Percentiles rank a stretch among this genome's conserved stretches.
Conservation (phyloP, 1,140 invertebrate genomes). For the Bombus balteatus region DNA sequence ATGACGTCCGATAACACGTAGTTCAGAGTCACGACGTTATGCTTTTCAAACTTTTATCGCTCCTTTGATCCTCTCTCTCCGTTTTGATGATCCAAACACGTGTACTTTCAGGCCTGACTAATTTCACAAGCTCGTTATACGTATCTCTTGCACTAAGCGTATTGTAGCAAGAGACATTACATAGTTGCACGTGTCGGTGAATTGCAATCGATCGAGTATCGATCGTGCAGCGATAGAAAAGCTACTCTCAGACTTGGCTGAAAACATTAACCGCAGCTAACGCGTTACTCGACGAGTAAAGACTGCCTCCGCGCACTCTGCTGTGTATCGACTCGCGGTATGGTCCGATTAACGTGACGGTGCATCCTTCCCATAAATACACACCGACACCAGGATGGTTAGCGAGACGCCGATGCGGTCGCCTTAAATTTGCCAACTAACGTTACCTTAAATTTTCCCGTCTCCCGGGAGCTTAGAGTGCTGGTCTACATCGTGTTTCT, state of each 20-base stretch:
- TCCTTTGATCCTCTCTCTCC: too few relatives aligned
- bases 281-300: background rate
- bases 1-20: too few relatives aligned
- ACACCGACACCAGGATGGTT: constrained; percentile 27
- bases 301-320: background rate
- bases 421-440: constrained; percentile 39
- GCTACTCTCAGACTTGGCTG: background rate
- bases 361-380: constrained; percentile 50
- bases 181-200: background rate
- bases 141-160: too few relatives aligned
- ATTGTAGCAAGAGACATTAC: background rate
- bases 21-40: too few relatives aligned
- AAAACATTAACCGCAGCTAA: background rate
- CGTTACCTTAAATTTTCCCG: constrained; percentile 47
- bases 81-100: too few relatives aligned
- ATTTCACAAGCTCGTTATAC: too few relatives aligned
- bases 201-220: background rate
- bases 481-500: constrained; percentile 40
- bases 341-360: constrained; percentile 52
- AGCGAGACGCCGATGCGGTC: constrained; percentile 47
- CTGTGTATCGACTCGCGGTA: constrained; percentile 21
- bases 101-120: too few relatives aligned
- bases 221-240: background rate
- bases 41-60: too few relatives aligned
- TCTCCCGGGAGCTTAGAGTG: constrained; percentile 32